Percentiles rank a stretch among this genome's conserved stretches.
phyloP scores from a whole-genome alignment of 2,888 invertebrate genomes.

The Diabrotica balteata region DNA sequence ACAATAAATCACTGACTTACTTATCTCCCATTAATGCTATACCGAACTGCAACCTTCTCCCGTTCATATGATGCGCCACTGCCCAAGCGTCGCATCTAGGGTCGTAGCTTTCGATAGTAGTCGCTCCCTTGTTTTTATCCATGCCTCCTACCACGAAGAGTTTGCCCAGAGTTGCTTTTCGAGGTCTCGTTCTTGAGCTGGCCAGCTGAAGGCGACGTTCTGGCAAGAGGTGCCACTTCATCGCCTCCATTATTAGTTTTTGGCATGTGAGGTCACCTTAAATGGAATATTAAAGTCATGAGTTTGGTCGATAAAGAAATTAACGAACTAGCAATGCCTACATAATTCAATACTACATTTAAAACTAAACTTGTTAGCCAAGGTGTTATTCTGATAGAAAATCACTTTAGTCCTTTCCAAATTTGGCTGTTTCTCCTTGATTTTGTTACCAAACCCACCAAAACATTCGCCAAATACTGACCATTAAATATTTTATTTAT shows the following conservation, averaged over 20 bases:
- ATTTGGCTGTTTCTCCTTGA: too few relatives aligned
- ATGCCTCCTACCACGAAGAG: conserved; percentile 90
- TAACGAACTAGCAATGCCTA: too few relatives aligned
- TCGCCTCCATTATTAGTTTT: conserved; percentile 89
- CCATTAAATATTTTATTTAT: too few relatives aligned
- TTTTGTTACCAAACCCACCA: too few relatives aligned
- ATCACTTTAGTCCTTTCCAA: too few relatives aligned
- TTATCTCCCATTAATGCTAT: conserved; percentile 85
- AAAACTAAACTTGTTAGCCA: too few relatives aligned
- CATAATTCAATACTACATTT: too few relatives aligned
- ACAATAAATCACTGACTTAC: conserved; percentile 40
- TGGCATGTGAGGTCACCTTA: conserved; percentile 76
- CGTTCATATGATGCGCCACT: conserved; percentile 78
- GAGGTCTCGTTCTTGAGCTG: conserved; percentile 82
- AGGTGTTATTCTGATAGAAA: too few relatives aligned
- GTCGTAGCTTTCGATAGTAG: conserved; percentile 90
- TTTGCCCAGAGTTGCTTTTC: conserved; percentile 89
- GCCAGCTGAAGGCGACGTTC: conserved; percentile 81
- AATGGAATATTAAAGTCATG: background rate
- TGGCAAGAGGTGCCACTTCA: conserved; percentile 91
- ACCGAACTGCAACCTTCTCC: conserved; percentile 87
- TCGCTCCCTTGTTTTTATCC: conserved; percentile 91
- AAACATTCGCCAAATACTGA: too few relatives aligned
- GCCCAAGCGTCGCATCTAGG: conserved; percentile 82
- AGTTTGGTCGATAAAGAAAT: background rate